Conservation (phyloP, 2,888 invertebrate species). For the Melieria picta region DNA sequence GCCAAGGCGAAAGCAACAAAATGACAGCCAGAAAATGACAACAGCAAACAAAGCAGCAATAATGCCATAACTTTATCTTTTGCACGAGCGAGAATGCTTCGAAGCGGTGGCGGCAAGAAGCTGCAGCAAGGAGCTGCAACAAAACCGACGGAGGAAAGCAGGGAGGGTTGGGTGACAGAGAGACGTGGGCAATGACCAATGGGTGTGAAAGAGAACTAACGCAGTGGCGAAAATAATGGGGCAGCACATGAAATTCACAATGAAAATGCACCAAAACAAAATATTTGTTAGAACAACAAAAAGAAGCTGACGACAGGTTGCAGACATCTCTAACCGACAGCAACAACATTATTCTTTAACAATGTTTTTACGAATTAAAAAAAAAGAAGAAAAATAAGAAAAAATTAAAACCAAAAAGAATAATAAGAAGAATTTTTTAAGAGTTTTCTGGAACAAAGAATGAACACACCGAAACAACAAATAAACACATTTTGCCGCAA, state of each 20-base stretch:
- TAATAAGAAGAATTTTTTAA: too few species aligned
- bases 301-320: too few species aligned
- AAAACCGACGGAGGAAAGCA: not conserved
- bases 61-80: slow-evolving; percentile 30
- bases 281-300: too few species aligned
- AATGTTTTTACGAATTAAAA: too few species aligned
- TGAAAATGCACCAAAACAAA: too few species aligned
- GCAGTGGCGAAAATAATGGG: not conserved
- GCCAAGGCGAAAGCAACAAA: slow-evolving; percentile 22
- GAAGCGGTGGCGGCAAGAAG: slow-evolving; percentile 1
- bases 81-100: not conserved
- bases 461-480: too few species aligned
- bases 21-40: slow-evolving; percentile 27
- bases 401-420: too few species aligned
- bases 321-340: too few species aligned
- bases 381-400: too few species aligned
- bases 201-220: not conserved
- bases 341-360: too few species aligned
- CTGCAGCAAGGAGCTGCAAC: not conserved
- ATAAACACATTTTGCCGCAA: too few species aligned
- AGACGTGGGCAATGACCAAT: not conserved
- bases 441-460: too few species aligned
- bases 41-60: slow-evolving; percentile 31
- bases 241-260: not conserved
- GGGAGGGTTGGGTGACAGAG: not conserved